A percentile compares a stretch with the other conserved stretches of the same genome.
Conservation (phyloP, 1,140 invertebrate genomes). For the Aphidius ervi region DNA sequence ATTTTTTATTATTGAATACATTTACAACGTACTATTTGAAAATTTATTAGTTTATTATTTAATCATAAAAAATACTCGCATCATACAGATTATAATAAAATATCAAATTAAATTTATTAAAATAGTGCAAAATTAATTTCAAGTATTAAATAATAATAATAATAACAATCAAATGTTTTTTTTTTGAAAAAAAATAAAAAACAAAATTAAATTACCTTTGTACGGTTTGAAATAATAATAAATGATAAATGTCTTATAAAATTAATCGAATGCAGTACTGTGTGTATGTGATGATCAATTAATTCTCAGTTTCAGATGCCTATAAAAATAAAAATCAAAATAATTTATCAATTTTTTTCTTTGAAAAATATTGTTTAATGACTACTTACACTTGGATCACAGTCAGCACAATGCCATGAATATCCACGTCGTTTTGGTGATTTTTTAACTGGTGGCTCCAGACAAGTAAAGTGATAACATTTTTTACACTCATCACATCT, state of each 20-base stretch:
- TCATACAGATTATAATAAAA: no score
- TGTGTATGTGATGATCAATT: conserved; percentile 22
- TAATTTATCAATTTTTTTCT: conserved; percentile 20
- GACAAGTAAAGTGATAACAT: conserved; percentile 86
- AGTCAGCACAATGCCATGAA: conserved; percentile 93
- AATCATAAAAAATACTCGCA: no score
- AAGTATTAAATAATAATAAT: background rate
- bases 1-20: no score
- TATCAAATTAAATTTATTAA: background rate
- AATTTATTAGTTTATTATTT: no score
- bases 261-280: no score
- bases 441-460: conserved; percentile 89
- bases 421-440: conserved; percentile 89
- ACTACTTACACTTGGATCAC: conserved; percentile 79
- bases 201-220: background rate
- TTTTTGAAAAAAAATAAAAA: background rate
- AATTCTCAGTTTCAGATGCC: conserved; percentile 48
- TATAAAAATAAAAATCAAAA: conserved; percentile 29
- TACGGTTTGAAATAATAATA: conserved; percentile 1
- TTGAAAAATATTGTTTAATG: background rate
- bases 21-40: no score
- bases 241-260: background rate
- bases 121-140: conserved; percentile 1
- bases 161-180: background rate
- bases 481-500: conserved; percentile 91